Evolutionary conservation across 2,888 invertebrate genomes (phyloP), one percentile per base, ranked within the genome.

Genomic region (Yponomeuta evonymella): DNA sequence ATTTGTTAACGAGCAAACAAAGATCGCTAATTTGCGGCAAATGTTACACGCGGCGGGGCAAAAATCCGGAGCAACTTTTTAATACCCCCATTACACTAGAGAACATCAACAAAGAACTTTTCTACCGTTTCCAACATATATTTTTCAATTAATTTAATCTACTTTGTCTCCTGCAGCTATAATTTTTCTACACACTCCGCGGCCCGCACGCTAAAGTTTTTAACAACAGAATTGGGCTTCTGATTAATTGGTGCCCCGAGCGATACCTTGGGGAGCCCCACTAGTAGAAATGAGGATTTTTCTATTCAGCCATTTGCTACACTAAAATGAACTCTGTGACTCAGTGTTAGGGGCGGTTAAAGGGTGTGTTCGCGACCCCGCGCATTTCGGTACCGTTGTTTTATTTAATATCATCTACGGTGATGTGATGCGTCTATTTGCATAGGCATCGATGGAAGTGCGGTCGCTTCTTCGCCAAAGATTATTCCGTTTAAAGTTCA

Each of bases 61-160:
- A 58, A 58, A 58, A 58, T 4, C 51, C 15, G 43, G 15, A 58
- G 51, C 51, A 58, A 58, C 15, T 58, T 58, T 58, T 58, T 58
- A 58, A 58, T 58, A 58, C 51, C 51, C 43, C 51, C 15, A 58
- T 58, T 58, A 58, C 51, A 58, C 51, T 58, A 58, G 51, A 58
- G 51, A 58, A 58, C 51, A 58, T 58, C 51, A 58, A 58, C 51
- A 15, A 58, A 58, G 51, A 58, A 58, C 51, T 58, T 58, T 58
- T 15, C 51, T 58, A 58, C 15, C 51, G 51, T 15, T 58, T 12
- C 51, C 51, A 58, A 58, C 51, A 58, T 58, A 58, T 58, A 58
- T 58, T 58, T 58, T 58, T 58, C 51, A 58, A 58, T 58, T 58
- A 58, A 58, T 58, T 58, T 58, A 58, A 58, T 58, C 51, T 58